Base-by-base conservation (phyloP, 2,113 vertebrate species). In the Podiceps cristatus region DNA sequence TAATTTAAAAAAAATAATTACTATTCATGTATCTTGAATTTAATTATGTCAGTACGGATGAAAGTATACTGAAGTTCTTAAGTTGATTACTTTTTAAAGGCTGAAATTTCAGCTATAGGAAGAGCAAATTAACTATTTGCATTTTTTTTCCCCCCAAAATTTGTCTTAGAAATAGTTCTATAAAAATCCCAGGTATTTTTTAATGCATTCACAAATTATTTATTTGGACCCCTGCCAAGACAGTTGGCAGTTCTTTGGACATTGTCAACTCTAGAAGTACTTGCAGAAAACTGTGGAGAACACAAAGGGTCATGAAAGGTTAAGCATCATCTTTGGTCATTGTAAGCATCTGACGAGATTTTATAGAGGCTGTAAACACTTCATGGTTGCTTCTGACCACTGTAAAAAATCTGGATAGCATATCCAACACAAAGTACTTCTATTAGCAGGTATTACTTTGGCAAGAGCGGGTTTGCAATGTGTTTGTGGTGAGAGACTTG, bases 11-110 rank as follows among this genome's bases (percentile, higher is more conserved):
- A 49, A 49, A 31, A 28, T 25, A 56, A 74, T 74, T 92, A 37
- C 10, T 86, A 10, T 88, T 88, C 18, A 45, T 37, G 9, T 59
- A 28, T 52, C 52, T 88, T 58, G 24, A 83, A 88, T 83, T 86
- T 83, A 88, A 78, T 72, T 71, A 49, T 69, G 29, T 45, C 81
- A 63, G n/a, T 62, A 42, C 69, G 33, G 45, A 62, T 64, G 74
- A 91, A 95, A 80, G 45, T 68, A 44, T 77, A 44, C 68, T 84
- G 63, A 86, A 88, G 9, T 76, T 86, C 28, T 80, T 40, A 73
- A 35, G 20, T 11, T 1, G 3, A 27, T 87, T 81, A 35, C 69
- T 81, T 85, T 72, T 81, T 74, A 35, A 81, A 75, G 37, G 22
- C 50, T 67, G 33, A 27, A 66, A 53, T 89, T 89, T 95, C 68